Conservation (phyloP, 2,797 vertebrate genomes). For the Alcedo quadribrachys region DNA sequence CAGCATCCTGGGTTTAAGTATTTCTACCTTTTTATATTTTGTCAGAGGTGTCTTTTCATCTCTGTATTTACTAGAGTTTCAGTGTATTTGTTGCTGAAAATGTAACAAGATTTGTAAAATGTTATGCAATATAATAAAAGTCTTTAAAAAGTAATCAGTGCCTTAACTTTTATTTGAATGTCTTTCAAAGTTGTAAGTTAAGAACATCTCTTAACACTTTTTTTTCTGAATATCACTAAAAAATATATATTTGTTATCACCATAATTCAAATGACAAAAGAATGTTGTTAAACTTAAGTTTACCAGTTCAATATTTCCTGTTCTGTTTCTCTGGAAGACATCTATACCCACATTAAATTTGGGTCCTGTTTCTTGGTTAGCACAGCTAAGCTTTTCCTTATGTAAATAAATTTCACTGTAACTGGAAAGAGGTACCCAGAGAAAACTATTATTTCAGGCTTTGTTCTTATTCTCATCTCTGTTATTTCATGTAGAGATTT, state of each 20-base stretch:
- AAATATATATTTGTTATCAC: not conserved
- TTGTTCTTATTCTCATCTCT: not conserved
- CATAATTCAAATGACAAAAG: not conserved
- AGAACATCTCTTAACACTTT: not conserved
- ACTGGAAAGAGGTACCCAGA: not conserved
- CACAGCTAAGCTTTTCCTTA: not conserved
- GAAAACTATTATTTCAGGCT: not conserved
- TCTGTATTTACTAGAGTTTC: conserved; percentile 69
- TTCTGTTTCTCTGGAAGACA: not conserved
- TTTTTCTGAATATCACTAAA: not conserved
- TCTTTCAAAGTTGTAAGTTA: not conserved
- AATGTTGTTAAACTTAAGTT: not conserved
- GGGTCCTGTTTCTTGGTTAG: not conserved
- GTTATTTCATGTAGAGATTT: not conserved
- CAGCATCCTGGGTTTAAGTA: conserved; percentile 44
- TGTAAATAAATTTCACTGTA: not conserved
- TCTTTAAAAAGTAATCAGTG: conserved; percentile 12
- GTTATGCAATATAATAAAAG: conserved; percentile 76
- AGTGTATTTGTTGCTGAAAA: conserved; percentile 71
- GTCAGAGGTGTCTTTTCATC: conserved; percentile 64
- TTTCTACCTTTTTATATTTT: conserved; percentile 76
- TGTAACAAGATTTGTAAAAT: conserved; percentile 74
- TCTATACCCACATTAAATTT: not conserved
- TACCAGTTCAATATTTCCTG: not conserved
- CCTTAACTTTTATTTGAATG: not conserved